A percentile compares a stretch with the other conserved stretches of the same genome.
Conservation (phyloP, 2,797 vertebrate genomes). For the Siniperca undulata region DNA sequence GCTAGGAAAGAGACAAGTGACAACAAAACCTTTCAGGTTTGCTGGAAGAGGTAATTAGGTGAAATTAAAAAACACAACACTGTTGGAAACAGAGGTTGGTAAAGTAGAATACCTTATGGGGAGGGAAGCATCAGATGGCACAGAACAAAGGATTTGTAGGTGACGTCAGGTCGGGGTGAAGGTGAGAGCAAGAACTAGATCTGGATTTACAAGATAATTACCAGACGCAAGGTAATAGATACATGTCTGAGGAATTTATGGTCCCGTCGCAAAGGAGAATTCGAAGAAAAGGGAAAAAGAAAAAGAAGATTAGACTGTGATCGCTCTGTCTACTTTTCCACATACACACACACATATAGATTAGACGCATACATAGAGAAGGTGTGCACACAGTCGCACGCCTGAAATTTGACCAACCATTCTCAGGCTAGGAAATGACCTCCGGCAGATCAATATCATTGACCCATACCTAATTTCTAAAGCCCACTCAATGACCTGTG, state of each 20-base stretch:
- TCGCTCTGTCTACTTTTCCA: neutral
- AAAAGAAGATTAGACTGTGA: slow-evolving; percentile 6
- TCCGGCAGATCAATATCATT: slow-evolving; percentile 61
- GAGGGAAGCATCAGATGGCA: neutral
- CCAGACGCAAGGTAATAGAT: slow-evolving; percentile 28
- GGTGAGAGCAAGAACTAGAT: slow-evolving; percentile 16
- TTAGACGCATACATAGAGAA: neutral
- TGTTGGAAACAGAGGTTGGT: neutral
- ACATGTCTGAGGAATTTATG: slow-evolving; percentile 27
- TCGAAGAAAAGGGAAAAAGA: too few species aligned
- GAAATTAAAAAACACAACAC: slow-evolving; percentile 12
- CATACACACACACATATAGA: neutral
- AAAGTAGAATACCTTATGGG: neutral
- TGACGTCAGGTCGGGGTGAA: neutral
- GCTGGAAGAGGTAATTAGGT: slow-evolving; percentile 34
- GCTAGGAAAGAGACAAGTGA: slow-evolving; percentile 5
- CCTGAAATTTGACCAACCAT: slow-evolving; percentile 61
- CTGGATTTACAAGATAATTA: slow-evolving; percentile 43
- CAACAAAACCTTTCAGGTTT: slow-evolving; percentile 17
- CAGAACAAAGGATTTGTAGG: slow-evolving; percentile 26
- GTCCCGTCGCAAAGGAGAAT: slow-evolving; percentile 12
- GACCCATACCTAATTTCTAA: slow-evolving; percentile 40
- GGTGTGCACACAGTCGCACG: neutral
- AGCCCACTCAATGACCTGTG: slow-evolving; percentile 50
- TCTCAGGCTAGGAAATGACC: slow-evolving; percentile 43